Evolutionary conservation across 2,113 vertebrate genomes (phyloP).

Genomic region (Stigmatopora argus): DNA sequence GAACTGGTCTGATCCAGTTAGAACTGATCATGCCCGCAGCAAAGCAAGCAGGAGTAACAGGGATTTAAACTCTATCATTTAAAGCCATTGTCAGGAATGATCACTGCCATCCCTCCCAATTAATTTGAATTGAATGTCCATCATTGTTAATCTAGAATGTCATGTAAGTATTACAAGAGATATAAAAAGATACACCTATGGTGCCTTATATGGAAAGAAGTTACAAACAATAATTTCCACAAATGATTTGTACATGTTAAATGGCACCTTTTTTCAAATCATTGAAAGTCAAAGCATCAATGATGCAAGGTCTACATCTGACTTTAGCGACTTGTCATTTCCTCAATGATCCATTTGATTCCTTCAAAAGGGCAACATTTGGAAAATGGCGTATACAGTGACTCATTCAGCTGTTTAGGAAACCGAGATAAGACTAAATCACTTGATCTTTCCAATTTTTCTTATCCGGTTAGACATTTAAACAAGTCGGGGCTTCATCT

Average conservation of each 20-base stretch:
- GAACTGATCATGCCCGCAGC: slow-evolving; percentile 12
- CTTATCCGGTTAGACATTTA: background rate
- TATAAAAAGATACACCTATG: no score
- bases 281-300: background rate
- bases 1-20: slow-evolving; percentile 49
- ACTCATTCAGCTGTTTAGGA: background rate
- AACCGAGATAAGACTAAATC: background rate
- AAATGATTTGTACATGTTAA: no score
- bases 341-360: background rate
- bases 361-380: background rate
- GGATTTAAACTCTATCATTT: background rate
- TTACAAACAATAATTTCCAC: no score
- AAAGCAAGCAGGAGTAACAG: background rate
- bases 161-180: no score
- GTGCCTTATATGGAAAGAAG: no score
- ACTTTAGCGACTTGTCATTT: background rate
- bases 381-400: background rate
- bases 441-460: background rate
- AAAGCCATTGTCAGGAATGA: background rate
- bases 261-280: no score
- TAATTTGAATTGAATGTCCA: no score
- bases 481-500: background rate
- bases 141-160: no score
- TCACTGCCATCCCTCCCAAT: no score
- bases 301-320: background rate